Conservation (phyloP, 2,113 vertebrate species). For the Aix galericulata region DNA sequence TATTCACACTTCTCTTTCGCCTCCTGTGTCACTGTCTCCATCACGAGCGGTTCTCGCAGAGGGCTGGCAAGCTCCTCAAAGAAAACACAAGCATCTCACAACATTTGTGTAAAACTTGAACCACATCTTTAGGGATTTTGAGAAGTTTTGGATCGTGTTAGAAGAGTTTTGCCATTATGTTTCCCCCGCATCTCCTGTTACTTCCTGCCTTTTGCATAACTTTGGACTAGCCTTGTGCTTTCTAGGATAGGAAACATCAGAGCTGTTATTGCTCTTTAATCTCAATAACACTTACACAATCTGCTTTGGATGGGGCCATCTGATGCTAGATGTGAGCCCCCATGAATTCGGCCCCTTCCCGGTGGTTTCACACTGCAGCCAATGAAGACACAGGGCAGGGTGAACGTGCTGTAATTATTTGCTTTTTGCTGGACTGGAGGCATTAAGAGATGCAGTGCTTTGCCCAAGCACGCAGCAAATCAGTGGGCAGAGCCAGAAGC, state of each 20-base stretch:
- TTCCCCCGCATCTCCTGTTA: not conserved
- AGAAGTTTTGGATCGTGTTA: not conserved
- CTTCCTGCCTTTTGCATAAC: not conserved
- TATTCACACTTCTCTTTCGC: not conserved
- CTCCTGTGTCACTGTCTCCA: not conserved
- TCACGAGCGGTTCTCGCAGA: not conserved
- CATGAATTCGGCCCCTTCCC: not conserved
- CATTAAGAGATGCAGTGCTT: not conserved
- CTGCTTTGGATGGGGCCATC: not conserved
- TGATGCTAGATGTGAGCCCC: too few species aligned
- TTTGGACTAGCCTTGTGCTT: not conserved
- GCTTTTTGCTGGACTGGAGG: not conserved
- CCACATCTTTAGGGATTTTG: not conserved
- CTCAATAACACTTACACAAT: not conserved
- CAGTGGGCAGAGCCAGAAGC: not conserved
- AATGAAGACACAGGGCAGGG: not conserved
- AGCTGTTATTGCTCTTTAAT: not conserved
- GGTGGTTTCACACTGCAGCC: not conserved
- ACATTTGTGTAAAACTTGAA: not conserved
- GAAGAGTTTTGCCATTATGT: not conserved
- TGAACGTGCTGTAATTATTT: fast-evolving
- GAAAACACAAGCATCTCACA: not conserved
- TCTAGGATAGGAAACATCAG: not conserved
- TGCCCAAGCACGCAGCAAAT: not conserved
- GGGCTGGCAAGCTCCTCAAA: not conserved